phyloP scores from a whole-genome alignment of 2,797 vertebrate species.

The Mallotus villosus region DNA sequence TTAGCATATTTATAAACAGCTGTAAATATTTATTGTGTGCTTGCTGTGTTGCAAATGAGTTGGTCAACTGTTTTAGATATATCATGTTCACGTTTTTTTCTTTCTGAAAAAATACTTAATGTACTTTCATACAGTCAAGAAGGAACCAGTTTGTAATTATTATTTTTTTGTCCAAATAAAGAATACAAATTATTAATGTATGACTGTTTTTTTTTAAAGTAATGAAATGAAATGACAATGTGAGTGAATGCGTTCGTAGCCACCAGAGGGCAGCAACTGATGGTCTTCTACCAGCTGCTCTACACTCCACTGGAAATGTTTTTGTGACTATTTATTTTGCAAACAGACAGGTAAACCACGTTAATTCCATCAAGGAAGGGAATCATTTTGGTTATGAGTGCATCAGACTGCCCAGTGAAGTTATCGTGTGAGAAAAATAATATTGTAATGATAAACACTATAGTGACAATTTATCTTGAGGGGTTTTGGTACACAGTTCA shows the following conservation, averaged over 20 bases:
- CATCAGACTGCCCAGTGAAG: too few species aligned
- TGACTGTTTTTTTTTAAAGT: constrained; percentile 49
- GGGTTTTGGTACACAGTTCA: too few species aligned
- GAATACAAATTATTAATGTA: constrained; percentile 10
- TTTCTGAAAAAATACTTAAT: constrained; percentile 61
- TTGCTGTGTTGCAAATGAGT: constrained; percentile 75
- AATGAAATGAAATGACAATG: neutral
- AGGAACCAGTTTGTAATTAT: constrained; percentile 57
- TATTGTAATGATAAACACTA: too few species aligned
- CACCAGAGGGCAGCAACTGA: neutral
- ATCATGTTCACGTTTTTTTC: constrained; percentile 55
- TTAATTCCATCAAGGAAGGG: too few species aligned
- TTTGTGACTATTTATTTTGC: too few species aligned
- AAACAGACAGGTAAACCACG: too few species aligned
- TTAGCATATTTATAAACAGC: constrained; percentile 71
- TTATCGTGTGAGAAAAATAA: too few species aligned
- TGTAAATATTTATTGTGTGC: constrained; percentile 77
- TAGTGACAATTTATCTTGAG: too few species aligned
- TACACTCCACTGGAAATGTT: too few species aligned
- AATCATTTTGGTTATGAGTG: too few species aligned
- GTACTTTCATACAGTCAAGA: constrained; percentile 65
- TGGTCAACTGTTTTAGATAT: constrained; percentile 59
- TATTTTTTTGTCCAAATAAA: constrained; percentile 67
- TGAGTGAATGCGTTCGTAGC: neutral
- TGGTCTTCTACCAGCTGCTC: too few species aligned